These are phyloP conservation scores for Caenorhabditis macrosperma DNA, from an alignment of 2,888 invertebrate genomes.

Conservation along the genomic window DNA sequence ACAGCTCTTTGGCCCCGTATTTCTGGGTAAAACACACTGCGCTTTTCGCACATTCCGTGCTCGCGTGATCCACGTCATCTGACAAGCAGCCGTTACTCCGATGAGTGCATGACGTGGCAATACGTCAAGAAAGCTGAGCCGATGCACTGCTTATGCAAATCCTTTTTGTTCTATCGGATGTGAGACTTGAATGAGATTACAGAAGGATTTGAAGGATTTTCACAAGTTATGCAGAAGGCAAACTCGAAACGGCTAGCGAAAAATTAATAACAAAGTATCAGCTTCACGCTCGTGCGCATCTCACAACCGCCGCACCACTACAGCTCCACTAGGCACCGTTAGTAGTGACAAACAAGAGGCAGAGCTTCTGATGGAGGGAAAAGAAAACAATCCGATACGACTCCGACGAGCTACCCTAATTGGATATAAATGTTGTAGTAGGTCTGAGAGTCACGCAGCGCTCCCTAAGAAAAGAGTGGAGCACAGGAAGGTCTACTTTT, in stretches of 20 bases:
- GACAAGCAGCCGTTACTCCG: not conserved
- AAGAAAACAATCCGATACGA: slow-evolving; percentile 12
- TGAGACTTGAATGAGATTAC: slow-evolving; percentile 23
- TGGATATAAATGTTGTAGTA: slow-evolving; percentile 5
- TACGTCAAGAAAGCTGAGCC: not conserved
- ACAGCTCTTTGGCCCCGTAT: not conserved
- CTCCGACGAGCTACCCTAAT: slow-evolving; percentile 5
- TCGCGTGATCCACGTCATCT: slow-evolving; percentile 3
- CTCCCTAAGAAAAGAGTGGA: not conserved
- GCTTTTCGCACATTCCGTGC: not conserved
- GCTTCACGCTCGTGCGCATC: too few species aligned
- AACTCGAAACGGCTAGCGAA: too few species aligned
- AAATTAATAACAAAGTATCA: slow-evolving; percentile 10
- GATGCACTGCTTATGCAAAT: not conserved
- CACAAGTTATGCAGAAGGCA: slow-evolving; percentile 25
- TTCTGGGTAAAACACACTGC: slow-evolving; percentile 1
- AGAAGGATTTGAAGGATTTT: not conserved
- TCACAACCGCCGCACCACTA: too few species aligned
- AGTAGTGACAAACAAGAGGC: not conserved
- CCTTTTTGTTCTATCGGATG: not conserved
- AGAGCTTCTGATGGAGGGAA: not conserved
- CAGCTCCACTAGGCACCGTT: not conserved
- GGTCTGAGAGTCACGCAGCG: not conserved
- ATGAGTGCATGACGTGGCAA: not conserved
- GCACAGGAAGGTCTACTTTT: not conserved